A percentile compares a stretch with the other conserved stretches of the same genome.
Evolutionary conservation across 1,140 invertebrate species (phyloP).

Genomic region (Leptopilina boulardi): DNA sequence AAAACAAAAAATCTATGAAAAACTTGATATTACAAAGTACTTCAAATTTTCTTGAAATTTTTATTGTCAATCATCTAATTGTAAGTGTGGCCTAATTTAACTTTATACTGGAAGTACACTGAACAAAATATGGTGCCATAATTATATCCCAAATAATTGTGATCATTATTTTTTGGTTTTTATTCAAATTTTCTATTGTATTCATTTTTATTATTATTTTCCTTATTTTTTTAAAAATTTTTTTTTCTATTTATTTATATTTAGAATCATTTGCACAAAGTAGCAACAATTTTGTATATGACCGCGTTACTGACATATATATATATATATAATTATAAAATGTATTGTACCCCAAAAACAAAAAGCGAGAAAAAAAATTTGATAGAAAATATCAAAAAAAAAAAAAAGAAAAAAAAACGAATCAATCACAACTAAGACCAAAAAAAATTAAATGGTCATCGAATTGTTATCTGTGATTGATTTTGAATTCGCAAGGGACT

Average conservation of each 20-base stretch:
- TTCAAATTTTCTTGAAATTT: neutral
- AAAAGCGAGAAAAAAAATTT: conserved; percentile 6
- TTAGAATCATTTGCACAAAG: conserved; percentile 16
- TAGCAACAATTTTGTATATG: conserved; percentile 15
- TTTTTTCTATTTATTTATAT: neutral
- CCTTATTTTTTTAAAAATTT: neutral
- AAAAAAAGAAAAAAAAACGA: neutral
- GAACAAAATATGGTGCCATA: neutral
- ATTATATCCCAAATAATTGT: conserved; percentile 10
- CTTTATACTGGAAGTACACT: neutral
- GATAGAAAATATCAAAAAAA: neutral
- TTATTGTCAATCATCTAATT: neutral
- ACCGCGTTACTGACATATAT: conserved; percentile 25
- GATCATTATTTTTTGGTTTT: neutral
- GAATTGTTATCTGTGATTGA: conserved; percentile 29
- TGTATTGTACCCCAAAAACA: conserved; percentile 7
- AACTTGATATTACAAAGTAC: neutral
- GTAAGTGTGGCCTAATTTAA: neutral
- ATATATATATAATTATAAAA: too few relatives aligned
- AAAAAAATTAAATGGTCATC: neutral
- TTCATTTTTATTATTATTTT: neutral
- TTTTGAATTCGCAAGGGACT: conserved; percentile 4
- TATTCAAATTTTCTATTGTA: neutral
- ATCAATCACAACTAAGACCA: neutral
- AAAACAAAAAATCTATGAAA: neutral